Evolutionary conservation across 2,113 vertebrate species (phyloP), one percentile per base, ranked within the genome.

Genomic region (Oreochromis aureus): DNA sequence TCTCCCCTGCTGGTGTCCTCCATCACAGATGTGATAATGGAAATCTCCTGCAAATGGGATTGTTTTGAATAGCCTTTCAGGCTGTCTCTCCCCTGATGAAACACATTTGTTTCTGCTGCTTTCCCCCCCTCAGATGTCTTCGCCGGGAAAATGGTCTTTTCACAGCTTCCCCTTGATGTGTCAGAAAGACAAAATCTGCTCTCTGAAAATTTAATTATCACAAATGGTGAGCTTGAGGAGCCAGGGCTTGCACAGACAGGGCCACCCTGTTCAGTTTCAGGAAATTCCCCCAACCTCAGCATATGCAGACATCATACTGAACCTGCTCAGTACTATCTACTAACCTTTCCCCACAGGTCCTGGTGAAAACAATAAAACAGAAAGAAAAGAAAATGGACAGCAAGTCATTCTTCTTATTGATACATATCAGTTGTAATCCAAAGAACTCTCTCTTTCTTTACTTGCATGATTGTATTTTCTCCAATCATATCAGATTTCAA

Each of bases 171-270:
- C 81, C 85, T 76, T 16, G 6, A 81, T 34, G 84, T 94, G 90
- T 90, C 91, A 83, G 19, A 85, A 22, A 86, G 87, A 87, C 87
- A 58, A 81, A 90, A 83, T 84, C 89, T 90, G 82, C 61, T 88
- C 34, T 83, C 54, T 27, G 69, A 78, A 87, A 94, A 94, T 94
- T 27, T 88, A 92, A 95, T 95, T 93, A 95, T 93, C 92, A 83
- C 89, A 87, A 89, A 89, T 73, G 71, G 87, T 80, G 79, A 86
- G 83, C 32, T 6, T 44, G 66, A 83, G 41, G 61, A 89, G 79
- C 80, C 4, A 6, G 82, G 82, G 30, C 80, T 78, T 85, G 82
- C 63, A 81, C 55, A 54, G 82, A 71, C 85, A 73, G 87, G 56
- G 54, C 24, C 39, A 32, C 6, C 46, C 73, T 78, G 18, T 78